Base-by-base conservation (phyloP, 2,797 vertebrate genomes). In the Danio kyathit region DNA sequence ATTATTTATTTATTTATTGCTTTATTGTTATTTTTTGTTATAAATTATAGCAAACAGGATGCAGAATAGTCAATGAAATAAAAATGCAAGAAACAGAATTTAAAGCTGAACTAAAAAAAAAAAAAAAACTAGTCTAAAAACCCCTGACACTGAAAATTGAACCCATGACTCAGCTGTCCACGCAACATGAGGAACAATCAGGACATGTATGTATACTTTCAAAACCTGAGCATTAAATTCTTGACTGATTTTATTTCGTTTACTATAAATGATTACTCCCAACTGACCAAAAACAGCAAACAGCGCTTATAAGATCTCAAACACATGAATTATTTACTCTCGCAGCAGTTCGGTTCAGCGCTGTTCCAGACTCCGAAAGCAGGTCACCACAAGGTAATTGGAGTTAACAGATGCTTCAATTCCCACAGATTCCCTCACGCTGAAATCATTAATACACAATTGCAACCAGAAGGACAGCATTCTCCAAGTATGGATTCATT, bases 341-440 rank as follows among this genome's bases (percentile, higher is more conserved):
- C 5, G 5, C 74, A 61, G 60, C 66, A 81, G 54, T 77, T 81
- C n/a, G 44, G 48, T 73, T 84, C 74, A 61, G 40, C 21, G 44
- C 66, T 78, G 83, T 67, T 74, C 71, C 71, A 74, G 79, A 65
- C 67, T 70, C 85, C 86, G 83, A 86, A 83, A 86, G 87, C 86
- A 83, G 89, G 90, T 92, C 87, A 91, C 82, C 80, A 84, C 59
- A 29, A 80, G 85, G 81, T 88, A 90, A 91, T 90, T 90, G 86
- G 88, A 93, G 90, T 90, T 88, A 85, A 88, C 85, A 82, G 88
- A 91, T 89, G 85, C 87, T 89, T 86, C 86, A 81, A 87, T 89
- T 91, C 89, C 79, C 80, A 86, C 83, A 70, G 85, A 87, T 74
- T 88, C 64, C 82, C 80, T 84, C 73, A 86, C 83, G 85, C 84